Evolutionary conservation across 1,140 invertebrate genomes (phyloP), one percentile per base, ranked within the genome.

Genomic region (Cherax destructor): DNA sequence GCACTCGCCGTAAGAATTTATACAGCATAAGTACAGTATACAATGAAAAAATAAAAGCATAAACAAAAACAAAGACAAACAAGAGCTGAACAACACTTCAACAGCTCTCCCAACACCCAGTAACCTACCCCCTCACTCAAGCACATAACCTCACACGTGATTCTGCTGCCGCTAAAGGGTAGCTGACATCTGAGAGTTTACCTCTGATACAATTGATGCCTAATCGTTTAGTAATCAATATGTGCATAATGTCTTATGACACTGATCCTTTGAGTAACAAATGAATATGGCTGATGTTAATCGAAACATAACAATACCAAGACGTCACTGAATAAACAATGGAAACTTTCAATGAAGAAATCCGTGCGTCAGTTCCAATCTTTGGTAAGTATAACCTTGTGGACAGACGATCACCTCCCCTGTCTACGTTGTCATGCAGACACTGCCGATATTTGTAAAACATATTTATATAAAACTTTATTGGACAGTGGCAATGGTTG

Each of bases 221-320:
- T 74, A 21, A 74, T 74, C 69, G 69, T 74, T 74, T 74, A 74
- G 69, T 74, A 74, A 74, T 74, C 69, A 74, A 74, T 74, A 24
- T 74, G 13, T 74, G n/a, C 69, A 74, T 74, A 21, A 30, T 30
- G 69, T 24, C 3, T 74, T 74, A 74, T 74, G 69, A 74, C 69
- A 74, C n/a, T 74, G 21, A 74, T 74, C 69, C n/a, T 74, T 10
- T 21, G n/a, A n/a, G 69, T 74, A 74, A 74, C 69, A 74, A 74
- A 21, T 74, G n/a, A n/a, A 24, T 74, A 30, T 30, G 2, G n/a
- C 6, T 74, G 69, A 74, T 74, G 69, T 74, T n/a, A 30, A 74
- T 74, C 24, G n/a, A 74, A 30, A 3, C 4, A 30, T 21, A 74
- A 74, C 69, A 74, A 74, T 74, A 21, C 69, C n/a, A 74, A 13